Base-by-base conservation (phyloP, 2,113 vertebrate genomes). In the Melozone crissalis region DNA sequence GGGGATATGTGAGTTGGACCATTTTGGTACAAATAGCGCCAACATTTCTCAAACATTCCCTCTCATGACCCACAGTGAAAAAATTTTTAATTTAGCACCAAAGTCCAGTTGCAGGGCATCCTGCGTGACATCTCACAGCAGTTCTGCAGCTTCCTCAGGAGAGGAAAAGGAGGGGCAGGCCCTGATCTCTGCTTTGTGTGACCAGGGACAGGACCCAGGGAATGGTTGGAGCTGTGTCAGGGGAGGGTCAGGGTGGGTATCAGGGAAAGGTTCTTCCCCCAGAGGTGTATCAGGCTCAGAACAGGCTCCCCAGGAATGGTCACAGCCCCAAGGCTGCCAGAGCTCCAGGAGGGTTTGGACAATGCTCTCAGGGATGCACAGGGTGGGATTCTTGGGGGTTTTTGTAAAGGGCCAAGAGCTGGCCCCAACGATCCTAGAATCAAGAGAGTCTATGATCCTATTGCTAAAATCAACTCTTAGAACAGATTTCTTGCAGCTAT, bases 201-300 rank as follows among this genome's bases (percentile, higher is more conserved):
- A 41, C 13, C 37, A 58, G 51, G 27, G 51, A 51, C 59, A 73
- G 51, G 3, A 33, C 21, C 18, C 6, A 51, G 52, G 58, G 59
- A 65, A 33, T 0, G 0, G 37, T 59, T 81, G 68, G 43, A 58
- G 44, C 43, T 73, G 31, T 1, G 67, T 6, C 76, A 49, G 49
- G 30, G 43, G 0, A 31, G 59, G 14, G 1, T 12, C 1, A 49
- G 20, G 26, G 0, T 49, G 49, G 66, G 1, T 35, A 30, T 41
- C 41, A 41, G 24, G 30, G 0, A 11, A 72, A 79, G 13, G 4
- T 35, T 63, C n/a, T 63, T 35, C 35, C 41, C 22, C 24, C 41
- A 71, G 24, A 71, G 41, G n/a, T n/a, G n/a, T n/a, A n/a, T n/a
- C n/a, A n/a, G n/a, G n/a, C n/a, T n/a, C n/a, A n/a, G n/a, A n/a